Base-by-base conservation (phyloP, 2,113 vertebrate genomes). In the Scomber japonicus region DNA sequence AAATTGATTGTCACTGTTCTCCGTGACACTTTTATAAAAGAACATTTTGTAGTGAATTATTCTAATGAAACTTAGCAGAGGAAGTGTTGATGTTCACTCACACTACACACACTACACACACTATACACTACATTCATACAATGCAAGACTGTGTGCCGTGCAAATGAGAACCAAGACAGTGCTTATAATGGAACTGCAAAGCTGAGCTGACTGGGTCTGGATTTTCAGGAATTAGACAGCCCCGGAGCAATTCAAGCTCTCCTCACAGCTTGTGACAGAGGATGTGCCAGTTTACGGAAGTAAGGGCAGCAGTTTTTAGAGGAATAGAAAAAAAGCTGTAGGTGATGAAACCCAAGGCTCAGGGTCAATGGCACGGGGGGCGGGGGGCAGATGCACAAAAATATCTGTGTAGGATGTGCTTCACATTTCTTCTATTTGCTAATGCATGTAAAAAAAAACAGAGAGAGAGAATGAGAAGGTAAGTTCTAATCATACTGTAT, bases 351-450 rank as follows among this genome's bases (percentile, higher is more conserved):
- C 54, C 30, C 21, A 24, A 16, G 59, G 63, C 2, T 7, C 45
- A 64, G 46, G 46, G 80, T 71, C 24, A 53, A 40, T 14, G 4
- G 31, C 7, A 70, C 2, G 14, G 40, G 46, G 69, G 59, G 40
- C 57, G 59, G 74, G 40, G 31, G 45, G 14, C n/a, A 7, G 4
- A n/a, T 4, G 0, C 11, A n/a, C 55, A 21, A 6, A 27, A 53
- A 14, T 13, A 35, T 54, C 46, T 15, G 45, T 50, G 11, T 61
- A 75, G 50, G 75, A 82, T 75, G 78, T 55, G 63, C 46, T 81
- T 80, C 61, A 61, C 31, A 40, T 31, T 12, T 65, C 60, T 73
- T 15, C n/a, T 40, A 46, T 75, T 80, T 74, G 46, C 59, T 75
- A 35, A 63, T 77, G 40, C 69, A 24, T 50, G 14, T 11, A 65